A percentile compares a stretch with the other conserved stretches of the same genome.
Conservation (phyloP, 2,888 invertebrate genomes). For the Colletes collaris region DNA sequence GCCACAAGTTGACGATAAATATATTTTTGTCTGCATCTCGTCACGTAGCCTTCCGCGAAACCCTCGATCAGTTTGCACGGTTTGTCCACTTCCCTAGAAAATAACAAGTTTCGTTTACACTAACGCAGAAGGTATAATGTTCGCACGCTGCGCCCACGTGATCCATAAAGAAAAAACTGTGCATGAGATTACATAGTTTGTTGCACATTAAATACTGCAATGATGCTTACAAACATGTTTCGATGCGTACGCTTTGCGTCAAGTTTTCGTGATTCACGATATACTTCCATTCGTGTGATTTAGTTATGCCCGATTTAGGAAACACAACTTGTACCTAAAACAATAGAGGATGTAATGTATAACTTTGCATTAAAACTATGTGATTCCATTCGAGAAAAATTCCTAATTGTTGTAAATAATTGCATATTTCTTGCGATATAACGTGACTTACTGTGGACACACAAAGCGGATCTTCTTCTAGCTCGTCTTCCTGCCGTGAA, state of each 20-base stretch:
- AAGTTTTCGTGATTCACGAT: constrained; percentile 88
- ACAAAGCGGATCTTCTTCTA: constrained; percentile 45
- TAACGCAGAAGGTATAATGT: not conserved
- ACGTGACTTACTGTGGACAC: constrained; percentile 37
- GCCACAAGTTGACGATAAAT: constrained; percentile 85
- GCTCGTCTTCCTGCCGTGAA: not conserved
- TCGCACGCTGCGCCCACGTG: not conserved
- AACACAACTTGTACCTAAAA: constrained; percentile 84
- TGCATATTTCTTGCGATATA: not conserved
- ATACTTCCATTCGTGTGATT: constrained; percentile 87
- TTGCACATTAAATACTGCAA: not conserved
- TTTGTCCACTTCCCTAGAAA: constrained; percentile 72
- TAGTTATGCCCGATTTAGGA: constrained; percentile 86
- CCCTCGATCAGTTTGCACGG: constrained; percentile 79
- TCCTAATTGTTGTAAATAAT: too few relatives aligned
- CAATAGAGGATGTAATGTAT: not conserved
- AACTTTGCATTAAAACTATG: not conserved
- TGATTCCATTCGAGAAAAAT: too few relatives aligned
- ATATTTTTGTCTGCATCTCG: constrained; percentile 86
- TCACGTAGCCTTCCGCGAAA: constrained; percentile 81
- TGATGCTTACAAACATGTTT: constrained; percentile 88
- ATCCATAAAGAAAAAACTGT: not conserved
- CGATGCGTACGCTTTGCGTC: constrained; percentile 89
- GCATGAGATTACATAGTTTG: not conserved
- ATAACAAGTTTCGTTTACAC: not conserved